Base-by-base conservation (phyloP, 2,113 vertebrate genomes). In the Ceratotherium simum region DNA sequence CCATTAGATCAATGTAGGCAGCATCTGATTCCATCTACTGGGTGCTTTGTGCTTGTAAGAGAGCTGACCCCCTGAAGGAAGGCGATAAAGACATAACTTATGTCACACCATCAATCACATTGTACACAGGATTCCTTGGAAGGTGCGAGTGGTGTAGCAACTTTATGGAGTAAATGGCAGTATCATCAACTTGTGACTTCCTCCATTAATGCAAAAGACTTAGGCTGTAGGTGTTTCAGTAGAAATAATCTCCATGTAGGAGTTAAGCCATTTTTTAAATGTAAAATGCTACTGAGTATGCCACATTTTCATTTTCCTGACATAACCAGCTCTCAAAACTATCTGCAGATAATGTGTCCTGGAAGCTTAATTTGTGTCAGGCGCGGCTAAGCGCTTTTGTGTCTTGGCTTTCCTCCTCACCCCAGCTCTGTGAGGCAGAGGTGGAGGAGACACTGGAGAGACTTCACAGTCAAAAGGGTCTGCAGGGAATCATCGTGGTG, bases 371-470 rank as follows among this genome's bases (percentile, higher is more conserved):
- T 48, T 48, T 48, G 48, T 48, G 48, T 48, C 48, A 48, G 48
- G 48, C 48, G 4, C 11, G 42, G 42, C 42, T 42, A 42, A 42
- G 42, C 5, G 42, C 42, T 42, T 42, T 5, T 48, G 48, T 48
- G 10, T 48, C 48, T 48, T 48, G 48, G 48, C 48, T 48, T 48
- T 48, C 48, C 48, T 48, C 48, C 48, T 48, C 8, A 48, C 48
- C 48, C 8, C 8, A 48, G 48, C 80, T 96, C 39, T 83, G 95
- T 98, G 96, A 99, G 99, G 99, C 99, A 89, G 99, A 99, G 94
- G 99, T 99, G 20, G 99, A 99, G 75, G 99, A 99, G 98, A 99
- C 99, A 0, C 98, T 99, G 98, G 99, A 99, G 98, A 98, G 99
- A 97, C 99, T 99, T 95, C 99, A 99, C 98, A 98, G 98, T 97